Evolutionary conservation across 2,797 vertebrate species (phyloP).

Genomic region (Tokudaia tokunoshimensis): DNA sequence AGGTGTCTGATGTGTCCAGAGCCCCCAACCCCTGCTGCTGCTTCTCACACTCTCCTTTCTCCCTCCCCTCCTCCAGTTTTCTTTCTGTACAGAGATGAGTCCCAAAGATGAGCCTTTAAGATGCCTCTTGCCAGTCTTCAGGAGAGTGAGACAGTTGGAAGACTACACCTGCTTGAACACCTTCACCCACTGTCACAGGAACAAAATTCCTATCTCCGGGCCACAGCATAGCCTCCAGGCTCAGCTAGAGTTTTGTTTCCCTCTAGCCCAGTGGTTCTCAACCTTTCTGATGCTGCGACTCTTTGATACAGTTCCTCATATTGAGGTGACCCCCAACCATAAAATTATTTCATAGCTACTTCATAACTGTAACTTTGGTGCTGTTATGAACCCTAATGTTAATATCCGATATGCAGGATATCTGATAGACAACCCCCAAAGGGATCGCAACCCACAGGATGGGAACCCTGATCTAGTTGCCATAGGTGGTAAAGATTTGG

Average conservation of each 20-base stretch:
- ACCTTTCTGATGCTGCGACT: neutral
- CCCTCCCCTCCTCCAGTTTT: neutral
- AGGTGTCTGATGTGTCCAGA: neutral
- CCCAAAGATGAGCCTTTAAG: neutral
- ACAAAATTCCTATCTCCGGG: neutral
- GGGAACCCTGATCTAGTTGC: neutral
- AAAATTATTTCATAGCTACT: neutral
- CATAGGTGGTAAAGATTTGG: neutral
- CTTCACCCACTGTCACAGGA: neutral
- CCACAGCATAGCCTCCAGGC: neutral
- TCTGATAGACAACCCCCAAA: neutral
- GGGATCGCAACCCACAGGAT: neutral
- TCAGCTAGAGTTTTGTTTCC: neutral
- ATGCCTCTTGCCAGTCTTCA: neutral
- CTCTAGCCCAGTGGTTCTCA: neutral
- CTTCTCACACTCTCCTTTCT: neutral
- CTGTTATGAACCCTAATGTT: too few relatives aligned
- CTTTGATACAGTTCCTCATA: neutral
- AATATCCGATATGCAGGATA: neutral
- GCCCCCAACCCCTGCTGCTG: neutral
- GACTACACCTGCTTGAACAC: neutral
- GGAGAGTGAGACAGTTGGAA: neutral
- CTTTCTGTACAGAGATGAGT: neutral
- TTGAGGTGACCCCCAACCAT: neutral
- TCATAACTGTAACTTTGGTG: neutral